Base-by-base conservation (phyloP, 2,797 vertebrate genomes). In the Neosilurus hyrtlii region DNA sequence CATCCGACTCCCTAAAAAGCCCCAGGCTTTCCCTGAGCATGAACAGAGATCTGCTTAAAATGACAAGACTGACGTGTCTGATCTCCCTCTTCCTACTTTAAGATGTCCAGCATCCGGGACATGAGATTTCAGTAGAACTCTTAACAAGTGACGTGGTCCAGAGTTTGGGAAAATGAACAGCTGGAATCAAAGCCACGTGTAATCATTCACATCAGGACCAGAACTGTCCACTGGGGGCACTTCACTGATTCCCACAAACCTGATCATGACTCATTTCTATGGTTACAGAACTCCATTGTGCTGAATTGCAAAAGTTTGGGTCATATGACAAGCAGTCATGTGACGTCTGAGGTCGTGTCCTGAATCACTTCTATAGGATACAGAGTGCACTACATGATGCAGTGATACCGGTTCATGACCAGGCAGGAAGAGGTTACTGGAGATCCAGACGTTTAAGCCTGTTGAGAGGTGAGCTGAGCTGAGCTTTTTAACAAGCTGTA, bases 251-350 rank as follows among this genome's bases (percentile, higher is more conserved):
- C 6, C 11, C 57, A 37, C 10, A 57, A 30, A 5, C 52, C 9
- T 51, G 20, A 3, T 72, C 49, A 24, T 51, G 4, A 22, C 1
- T 43, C 9, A 10, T 22, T 18, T 22, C 51, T 37, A 20, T 1
- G 22, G 52, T 14, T 30, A 37, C 56, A 22, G 26, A 57, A 5
- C 0, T 1, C 43, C 10, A 65, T 20, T 79, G 61, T 52, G 76
- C 76, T 78, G 75, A 76, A 51, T 26, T 52, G 59, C n/a, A 7
- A 65, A 63, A 14, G 10, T 65, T 65, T 30, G 3, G 24, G 24
- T 79, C 76, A 79, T 65, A 30, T 65, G 76, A 79, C 43, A 79
- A 11, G 61, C 9, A 30, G 76, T 79, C 76, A 79, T 22, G 16
- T 79, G 76, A 79, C 10, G 2, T 30, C 3, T 65, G 5, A 4